phyloP scores from a whole-genome alignment of 2,797 vertebrate genomes.

The Scomberomorus guttatus region DNA sequence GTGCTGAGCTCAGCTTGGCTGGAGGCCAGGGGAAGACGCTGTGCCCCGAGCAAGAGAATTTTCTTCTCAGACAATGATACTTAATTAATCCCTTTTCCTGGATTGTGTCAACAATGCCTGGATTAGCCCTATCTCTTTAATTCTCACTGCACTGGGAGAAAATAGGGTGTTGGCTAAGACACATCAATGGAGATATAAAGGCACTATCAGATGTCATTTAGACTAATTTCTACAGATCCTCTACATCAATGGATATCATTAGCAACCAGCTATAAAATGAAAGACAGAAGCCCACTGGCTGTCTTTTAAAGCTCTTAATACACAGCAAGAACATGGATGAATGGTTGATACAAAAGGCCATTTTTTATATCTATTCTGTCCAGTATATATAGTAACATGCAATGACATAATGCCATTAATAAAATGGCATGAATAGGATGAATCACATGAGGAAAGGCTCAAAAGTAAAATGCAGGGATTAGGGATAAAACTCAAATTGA shows the following conservation, averaged over 20 bases:
- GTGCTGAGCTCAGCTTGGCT: slow-evolving; percentile 86
- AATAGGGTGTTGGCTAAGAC: slow-evolving; percentile 47
- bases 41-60: slow-evolving; percentile 75
- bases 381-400: slow-evolving; percentile 45
- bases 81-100: slow-evolving; percentile 85
- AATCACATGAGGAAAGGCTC: slow-evolving; percentile 56
- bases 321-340: slow-evolving; percentile 27
- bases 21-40: slow-evolving; percentile 75
- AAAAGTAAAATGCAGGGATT: slow-evolving; percentile 77
- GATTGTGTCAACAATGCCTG: slow-evolving; percentile 84
- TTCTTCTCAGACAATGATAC: slow-evolving; percentile 85
- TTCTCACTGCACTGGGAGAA: slow-evolving; percentile 56
- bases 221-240: slow-evolving; percentile 59
- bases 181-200: slow-evolving; percentile 66
- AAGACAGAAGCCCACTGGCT: slow-evolving; percentile 23
- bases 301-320: slow-evolving; percentile 34
- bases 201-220: slow-evolving; percentile 60
- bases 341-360: slow-evolving; percentile 32
- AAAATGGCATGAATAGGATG: slow-evolving; percentile 45
- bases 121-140: slow-evolving; percentile 81
- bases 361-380: slow-evolving; percentile 39
- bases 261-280: slow-evolving; percentile 44
- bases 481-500: slow-evolving; percentile 81
- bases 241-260: slow-evolving; percentile 57
- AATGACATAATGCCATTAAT: slow-evolving; percentile 46